These are phyloP conservation scores for Scomber japonicus DNA, from an alignment of 2,113 vertebrate genomes.

Conservation along the genomic window DNA sequence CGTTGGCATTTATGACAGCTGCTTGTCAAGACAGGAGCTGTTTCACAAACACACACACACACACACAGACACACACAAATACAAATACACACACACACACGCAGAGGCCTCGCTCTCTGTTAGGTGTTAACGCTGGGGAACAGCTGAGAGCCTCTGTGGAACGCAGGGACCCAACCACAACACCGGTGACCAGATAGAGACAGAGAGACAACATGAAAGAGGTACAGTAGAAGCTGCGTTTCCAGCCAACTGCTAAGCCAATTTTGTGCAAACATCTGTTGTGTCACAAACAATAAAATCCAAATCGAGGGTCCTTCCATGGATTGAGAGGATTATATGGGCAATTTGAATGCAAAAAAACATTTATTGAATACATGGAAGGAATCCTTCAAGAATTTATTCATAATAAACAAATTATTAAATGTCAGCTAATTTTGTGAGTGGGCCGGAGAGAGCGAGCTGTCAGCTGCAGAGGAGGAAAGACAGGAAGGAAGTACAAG, in stretches of 20 bases:
- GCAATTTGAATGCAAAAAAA: not conserved
- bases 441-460: conserved; percentile 21
- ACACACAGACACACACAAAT: conserved; percentile 6
- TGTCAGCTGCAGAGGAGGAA: conserved; percentile 42
- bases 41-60: conserved; percentile 5
- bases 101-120: conserved; percentile 32
- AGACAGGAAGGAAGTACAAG: conserved; percentile 59
- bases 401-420: conserved; percentile 5
- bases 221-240: not conserved
- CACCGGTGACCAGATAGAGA: conserved; percentile 39
- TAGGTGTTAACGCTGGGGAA: conserved; percentile 75
- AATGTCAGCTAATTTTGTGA: conserved; percentile 34
- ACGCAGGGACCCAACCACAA: conserved; percentile 52
- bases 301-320: not conserved
- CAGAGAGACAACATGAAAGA: not conserved
- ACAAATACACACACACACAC: not conserved
- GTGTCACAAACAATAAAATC: not conserved
- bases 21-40: conserved; percentile 69
- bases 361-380: not conserved
- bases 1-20: conserved; percentile 79
- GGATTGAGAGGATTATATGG: not conserved
- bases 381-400: not conserved
- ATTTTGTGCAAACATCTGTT: not conserved
- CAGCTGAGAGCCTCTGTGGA: conserved; percentile 75
- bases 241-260: not conserved